Evolutionary conservation across 2,113 vertebrate genomes (phyloP).

Genomic region (Phrynosoma platyrhinos): DNA sequence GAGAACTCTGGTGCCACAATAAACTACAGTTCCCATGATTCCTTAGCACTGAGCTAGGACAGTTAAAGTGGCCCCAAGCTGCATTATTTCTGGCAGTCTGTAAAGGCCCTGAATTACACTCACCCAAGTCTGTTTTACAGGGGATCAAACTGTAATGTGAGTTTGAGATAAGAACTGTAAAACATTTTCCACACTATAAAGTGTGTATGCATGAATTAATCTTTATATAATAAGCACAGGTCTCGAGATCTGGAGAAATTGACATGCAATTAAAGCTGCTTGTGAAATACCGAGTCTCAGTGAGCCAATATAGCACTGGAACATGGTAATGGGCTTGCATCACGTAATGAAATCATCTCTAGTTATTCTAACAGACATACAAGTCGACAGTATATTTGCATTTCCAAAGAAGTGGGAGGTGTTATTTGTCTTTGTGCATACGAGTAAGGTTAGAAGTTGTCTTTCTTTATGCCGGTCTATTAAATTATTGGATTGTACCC

Average conservation of each 20-base stretch:
- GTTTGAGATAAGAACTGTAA: neutral
- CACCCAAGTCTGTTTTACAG: neutral
- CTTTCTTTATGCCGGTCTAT: constrained; percentile 9
- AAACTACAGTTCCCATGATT: too few relatives aligned
- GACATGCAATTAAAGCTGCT: neutral
- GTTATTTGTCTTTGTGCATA: constrained; percentile 8
- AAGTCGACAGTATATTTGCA: neutral
- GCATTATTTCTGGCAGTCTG: too few relatives aligned
- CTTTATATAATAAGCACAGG: neutral
- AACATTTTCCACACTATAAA: neutral
- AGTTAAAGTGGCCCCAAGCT: too few relatives aligned
- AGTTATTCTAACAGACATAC: neutral
- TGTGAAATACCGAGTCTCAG: neutral
- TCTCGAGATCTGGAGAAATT: neutral
- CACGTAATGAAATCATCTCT: neutral
- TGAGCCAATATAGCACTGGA: constrained; percentile 5
- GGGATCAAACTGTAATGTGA: neutral
- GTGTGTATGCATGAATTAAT: neutral
- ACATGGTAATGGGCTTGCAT: neutral
- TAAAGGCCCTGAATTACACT: neutral
- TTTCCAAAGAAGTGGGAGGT: constrained; percentile 6
- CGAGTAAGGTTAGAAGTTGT: neutral
- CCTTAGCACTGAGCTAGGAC: too few relatives aligned
- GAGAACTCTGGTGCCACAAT: too few relatives aligned
- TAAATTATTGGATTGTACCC: constrained; percentile 36